Evolutionary conservation across 2,888 invertebrate species (phyloP).

Genomic region (Prosopocoilus inquinatus): DNA sequence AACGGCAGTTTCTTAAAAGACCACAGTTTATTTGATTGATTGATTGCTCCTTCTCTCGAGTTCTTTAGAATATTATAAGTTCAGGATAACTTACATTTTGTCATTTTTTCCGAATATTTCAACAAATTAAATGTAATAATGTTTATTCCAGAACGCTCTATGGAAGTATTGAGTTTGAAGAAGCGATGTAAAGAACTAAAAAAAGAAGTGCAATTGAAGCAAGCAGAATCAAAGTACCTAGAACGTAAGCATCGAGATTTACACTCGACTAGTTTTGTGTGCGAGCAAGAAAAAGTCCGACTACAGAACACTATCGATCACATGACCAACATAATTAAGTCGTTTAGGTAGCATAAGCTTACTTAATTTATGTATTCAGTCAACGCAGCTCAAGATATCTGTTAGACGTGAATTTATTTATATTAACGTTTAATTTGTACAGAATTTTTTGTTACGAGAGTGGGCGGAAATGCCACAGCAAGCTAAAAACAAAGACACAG

Average conservation of each 20-base stretch:
- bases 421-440: background rate
- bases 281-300: constrained; percentile 42
- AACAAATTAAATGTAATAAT: background rate
- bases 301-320: constrained; percentile 43
- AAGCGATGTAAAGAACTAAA: constrained; percentile 52
- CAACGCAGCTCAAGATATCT: background rate
- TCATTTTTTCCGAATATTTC: background rate
- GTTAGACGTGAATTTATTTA: constrained; percentile 12
- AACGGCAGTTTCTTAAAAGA: no score
- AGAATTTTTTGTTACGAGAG: background rate
- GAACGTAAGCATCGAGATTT: constrained; percentile 43
- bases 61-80: no score
- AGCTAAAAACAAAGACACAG: background rate
- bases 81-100: background rate
- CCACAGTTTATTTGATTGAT: no score
- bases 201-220: constrained; percentile 54
- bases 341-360: constrained; percentile 46
- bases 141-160: constrained; percentile 52
- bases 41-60: no score
- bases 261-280: constrained; percentile 39
- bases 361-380: constrained; percentile 7
- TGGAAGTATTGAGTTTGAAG: constrained; percentile 52
- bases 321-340: constrained; percentile 44
- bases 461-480: background rate
- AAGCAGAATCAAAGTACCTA: constrained; percentile 49